phyloP scores from a whole-genome alignment of 2,797 vertebrate species.

The Tragelaphus eurycerus region DNA sequence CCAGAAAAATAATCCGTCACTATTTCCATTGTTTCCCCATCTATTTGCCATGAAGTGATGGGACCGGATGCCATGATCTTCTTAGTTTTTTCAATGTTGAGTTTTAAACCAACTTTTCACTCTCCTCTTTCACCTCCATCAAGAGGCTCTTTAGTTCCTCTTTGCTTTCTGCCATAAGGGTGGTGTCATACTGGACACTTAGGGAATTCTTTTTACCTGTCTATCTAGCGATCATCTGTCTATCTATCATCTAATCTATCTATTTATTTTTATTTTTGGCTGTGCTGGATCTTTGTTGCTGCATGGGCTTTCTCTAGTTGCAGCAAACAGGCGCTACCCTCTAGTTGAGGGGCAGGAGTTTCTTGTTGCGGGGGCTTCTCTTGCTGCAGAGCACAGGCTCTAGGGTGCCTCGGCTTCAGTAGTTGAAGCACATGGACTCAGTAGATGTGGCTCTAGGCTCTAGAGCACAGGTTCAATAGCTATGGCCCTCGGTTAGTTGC shows the following conservation, averaged over 20 bases:
- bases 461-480: background rate
- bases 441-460: background rate
- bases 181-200: background rate
- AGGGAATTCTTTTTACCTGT: background rate
- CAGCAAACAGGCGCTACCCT: background rate
- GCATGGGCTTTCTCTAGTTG: background rate
- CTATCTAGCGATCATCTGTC: background rate
- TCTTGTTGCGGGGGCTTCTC: background rate
- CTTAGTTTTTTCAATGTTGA: background rate
- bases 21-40: background rate
- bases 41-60: background rate
- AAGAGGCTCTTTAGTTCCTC: background rate
- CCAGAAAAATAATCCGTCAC: background rate
- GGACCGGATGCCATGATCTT: background rate
- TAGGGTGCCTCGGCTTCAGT: background rate
- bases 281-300: background rate
- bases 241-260: background rate
- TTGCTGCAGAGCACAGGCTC: background rate
- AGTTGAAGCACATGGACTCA: background rate
- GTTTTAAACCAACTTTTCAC: background rate
- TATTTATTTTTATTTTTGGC: background rate
- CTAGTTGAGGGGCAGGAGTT: no score
- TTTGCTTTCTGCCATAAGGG: background rate
- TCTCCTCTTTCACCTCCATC: background rate
- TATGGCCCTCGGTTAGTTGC: background rate